Evolutionary conservation across 2,797 vertebrate species (phyloP).

Genomic region (Galaxias olidus): DNA sequence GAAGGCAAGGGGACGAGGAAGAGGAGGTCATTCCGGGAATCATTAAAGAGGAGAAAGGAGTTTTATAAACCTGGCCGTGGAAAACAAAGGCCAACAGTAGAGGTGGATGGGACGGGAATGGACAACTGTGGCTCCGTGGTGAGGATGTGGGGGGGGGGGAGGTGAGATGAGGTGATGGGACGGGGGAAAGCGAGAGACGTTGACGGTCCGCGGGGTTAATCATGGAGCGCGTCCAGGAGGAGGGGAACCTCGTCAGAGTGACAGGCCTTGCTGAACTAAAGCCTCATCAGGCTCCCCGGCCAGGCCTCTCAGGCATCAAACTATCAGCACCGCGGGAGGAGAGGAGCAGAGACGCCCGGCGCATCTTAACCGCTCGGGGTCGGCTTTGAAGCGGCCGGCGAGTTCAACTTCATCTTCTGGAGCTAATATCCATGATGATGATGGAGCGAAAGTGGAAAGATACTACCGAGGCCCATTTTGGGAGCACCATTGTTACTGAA

Average conservation of each 20-base stretch:
- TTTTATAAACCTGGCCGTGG: too few species aligned
- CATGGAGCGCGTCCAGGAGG: constrained; percentile 55
- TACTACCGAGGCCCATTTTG: too few species aligned
- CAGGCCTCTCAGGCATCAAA: constrained; percentile 33
- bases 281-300: constrained; percentile 47
- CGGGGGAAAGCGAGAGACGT: constrained; percentile 17
- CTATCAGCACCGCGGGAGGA: constrained; percentile 33
- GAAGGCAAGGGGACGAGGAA: constrained; percentile 23
- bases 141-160: constrained; percentile 13
- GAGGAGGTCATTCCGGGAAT: background rate
- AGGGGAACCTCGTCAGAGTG: constrained; percentile 49
- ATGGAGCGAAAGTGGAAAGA: constrained; percentile 8
- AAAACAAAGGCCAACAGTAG: fast-evolving
- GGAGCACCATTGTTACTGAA: too few species aligned
- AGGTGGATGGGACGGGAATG: background rate
- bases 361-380: constrained; percentile 52
- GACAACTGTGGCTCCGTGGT: constrained; percentile 14
- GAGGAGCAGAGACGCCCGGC: constrained; percentile 23
- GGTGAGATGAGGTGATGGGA: background rate
- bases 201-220: constrained; percentile 52
- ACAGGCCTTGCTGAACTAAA: constrained; percentile 58
- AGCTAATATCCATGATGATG: constrained; percentile 71
- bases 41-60: too few species aligned
- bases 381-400: constrained; percentile 49
- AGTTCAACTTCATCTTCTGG: constrained; percentile 41